A percentile compares a stretch with the other conserved stretches of the same genome.
Evolutionary conservation across 2,113 vertebrate species (phyloP).

Genomic region (Melanocharis versteri): DNA sequence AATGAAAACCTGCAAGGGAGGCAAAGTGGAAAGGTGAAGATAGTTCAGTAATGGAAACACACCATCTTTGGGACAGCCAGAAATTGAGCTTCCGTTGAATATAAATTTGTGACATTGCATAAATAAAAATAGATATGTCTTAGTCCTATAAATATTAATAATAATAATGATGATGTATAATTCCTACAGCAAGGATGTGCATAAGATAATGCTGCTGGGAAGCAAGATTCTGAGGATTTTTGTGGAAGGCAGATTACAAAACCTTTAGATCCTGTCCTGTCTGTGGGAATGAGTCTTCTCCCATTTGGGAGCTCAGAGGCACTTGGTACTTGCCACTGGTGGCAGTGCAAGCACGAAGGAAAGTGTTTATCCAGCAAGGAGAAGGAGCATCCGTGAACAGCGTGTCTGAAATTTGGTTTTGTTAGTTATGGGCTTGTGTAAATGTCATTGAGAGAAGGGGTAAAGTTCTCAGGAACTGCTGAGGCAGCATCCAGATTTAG

Average conservation of each 20-base stretch:
- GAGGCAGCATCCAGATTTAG: neutral
- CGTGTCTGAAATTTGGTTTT: neutral
- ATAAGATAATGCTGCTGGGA: neutral
- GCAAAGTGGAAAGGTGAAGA: neutral
- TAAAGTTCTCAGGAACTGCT: neutral
- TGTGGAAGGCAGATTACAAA: neutral
- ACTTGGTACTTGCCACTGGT: neutral
- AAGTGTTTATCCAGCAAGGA: neutral
- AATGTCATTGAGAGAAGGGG: neutral
- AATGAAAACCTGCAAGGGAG: neutral
- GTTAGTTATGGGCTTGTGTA: neutral
- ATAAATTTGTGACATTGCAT: neutral
- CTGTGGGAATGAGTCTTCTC: neutral
- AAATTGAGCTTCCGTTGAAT: neutral
- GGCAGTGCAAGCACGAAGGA: neutral
- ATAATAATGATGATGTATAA: neutral
- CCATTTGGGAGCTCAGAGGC: neutral
- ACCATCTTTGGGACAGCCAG: neutral
- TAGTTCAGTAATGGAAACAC: neutral
- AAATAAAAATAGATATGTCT: neutral
- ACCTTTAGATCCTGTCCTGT: neutral
- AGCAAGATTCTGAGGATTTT: neutral
- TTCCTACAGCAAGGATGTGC: neutral
- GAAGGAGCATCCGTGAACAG: neutral
- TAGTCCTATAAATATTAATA: neutral